A percentile compares a stretch with the other conserved stretches of the same genome.
Conservation (phyloP, 2,888 invertebrate species). For the Lysandra bellargus region DNA sequence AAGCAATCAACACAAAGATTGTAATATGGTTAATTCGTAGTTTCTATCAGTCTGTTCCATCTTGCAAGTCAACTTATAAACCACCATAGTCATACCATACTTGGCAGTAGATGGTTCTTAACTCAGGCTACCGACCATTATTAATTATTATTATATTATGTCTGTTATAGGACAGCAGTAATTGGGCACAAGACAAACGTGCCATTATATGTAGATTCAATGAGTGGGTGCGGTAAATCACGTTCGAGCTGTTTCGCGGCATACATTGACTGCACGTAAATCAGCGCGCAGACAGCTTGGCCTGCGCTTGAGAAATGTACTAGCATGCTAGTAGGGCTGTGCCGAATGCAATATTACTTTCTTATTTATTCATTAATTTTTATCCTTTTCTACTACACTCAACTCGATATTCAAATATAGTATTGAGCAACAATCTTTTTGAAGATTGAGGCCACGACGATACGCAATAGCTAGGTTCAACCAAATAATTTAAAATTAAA, state of each 20-base stretch:
- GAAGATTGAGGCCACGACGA: not conserved
- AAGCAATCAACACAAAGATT: not conserved
- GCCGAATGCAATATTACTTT: not conserved
- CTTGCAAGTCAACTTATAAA: not conserved
- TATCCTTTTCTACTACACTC: too few relatives aligned
- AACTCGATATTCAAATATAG: too few relatives aligned
- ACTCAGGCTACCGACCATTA: not conserved
- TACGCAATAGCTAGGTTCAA: too few relatives aligned
- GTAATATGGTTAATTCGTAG: not conserved
- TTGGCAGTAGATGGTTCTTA: not conserved
- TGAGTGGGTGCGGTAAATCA: conserved; percentile 27
- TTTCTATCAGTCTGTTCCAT: not conserved
- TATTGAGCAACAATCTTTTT: too few relatives aligned
- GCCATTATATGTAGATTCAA: conserved; percentile 29
- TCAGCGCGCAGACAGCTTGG: conserved; percentile 30
- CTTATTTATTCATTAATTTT: too few relatives aligned
- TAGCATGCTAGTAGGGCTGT: conserved; percentile 28
- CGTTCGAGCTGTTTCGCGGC: conserved; percentile 28
- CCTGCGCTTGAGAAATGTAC: conserved; percentile 30
- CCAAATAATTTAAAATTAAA: not conserved
- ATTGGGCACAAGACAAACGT: conserved; percentile 13
- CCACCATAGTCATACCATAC: too few relatives aligned
- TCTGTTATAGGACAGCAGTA: conserved; percentile 12
- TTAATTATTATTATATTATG: not conserved
- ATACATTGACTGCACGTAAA: conserved; percentile 29